Percentiles rank a stretch among this genome's conserved stretches.
phyloP scores from a whole-genome alignment of 2,888 invertebrate species.

The Mesopsocus fuscifrons region DNA sequence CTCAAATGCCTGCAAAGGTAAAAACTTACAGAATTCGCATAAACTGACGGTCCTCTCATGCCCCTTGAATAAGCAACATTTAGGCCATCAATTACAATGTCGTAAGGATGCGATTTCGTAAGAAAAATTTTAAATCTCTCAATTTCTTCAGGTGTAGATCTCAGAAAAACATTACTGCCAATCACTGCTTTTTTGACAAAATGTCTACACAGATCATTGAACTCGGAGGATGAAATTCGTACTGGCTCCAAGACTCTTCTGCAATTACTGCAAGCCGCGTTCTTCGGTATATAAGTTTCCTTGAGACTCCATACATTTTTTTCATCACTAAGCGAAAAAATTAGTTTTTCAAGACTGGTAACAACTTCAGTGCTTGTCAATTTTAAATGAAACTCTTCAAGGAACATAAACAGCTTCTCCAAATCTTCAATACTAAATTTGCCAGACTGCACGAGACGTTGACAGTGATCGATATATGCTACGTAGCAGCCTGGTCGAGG shows the following conservation, averaged over 20 bases:
- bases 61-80: slow-evolving; percentile 1
- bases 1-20: too few relatives aligned
- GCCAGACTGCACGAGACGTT: background rate
- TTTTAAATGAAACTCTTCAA: background rate
- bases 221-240: background rate
- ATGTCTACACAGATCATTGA: background rate
- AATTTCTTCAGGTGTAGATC: background rate
- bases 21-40: too few relatives aligned
- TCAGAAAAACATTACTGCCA: background rate
- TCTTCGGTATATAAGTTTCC: background rate
- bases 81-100: slow-evolving; percentile 1
- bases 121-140: slow-evolving; percentile 1
- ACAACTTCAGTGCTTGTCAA: background rate
- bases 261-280: background rate
- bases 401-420: background rate
- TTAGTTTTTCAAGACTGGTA: background rate
- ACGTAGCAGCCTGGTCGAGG: background rate
- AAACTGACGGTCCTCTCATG: too few relatives aligned
- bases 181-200: background rate
- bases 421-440: background rate
- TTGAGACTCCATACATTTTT: background rate
- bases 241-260: background rate
- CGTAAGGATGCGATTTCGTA: background rate
- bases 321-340: background rate
- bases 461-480: background rate